Evolutionary conservation across 2,888 invertebrate species (phyloP).

Genomic region (Protophormia terraenovae): DNA sequence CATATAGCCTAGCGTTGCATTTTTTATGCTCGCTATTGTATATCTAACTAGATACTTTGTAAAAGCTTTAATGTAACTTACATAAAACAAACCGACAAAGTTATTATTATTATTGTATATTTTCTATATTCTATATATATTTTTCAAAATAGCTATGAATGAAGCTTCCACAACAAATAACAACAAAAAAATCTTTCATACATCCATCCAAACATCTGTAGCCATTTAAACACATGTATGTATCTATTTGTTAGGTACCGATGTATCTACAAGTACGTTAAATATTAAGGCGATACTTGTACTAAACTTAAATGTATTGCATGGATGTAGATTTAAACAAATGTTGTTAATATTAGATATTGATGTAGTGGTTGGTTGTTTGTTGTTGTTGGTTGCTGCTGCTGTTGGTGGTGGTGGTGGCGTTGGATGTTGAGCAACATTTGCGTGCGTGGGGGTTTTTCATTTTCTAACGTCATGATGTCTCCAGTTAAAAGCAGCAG

Average conservation of each 20-base stretch:
- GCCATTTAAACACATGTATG: not conserved
- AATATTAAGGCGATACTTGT: not conserved
- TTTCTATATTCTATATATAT: not conserved
- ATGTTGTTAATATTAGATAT: no score
- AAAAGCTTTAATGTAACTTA: not conserved
- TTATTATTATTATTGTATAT: conserved; percentile 10
- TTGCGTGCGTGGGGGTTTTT: conserved; percentile 65
- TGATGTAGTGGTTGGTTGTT: no score
- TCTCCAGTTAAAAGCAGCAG: conserved; percentile 53
- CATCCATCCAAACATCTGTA: not conserved
- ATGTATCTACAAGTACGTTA: not conserved
- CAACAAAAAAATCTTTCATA: not conserved
- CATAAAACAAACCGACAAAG: conserved; percentile 23
- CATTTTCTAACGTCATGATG: conserved; percentile 60
- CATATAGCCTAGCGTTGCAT: no score
- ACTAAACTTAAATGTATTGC: not conserved
- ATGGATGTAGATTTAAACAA: conserved; percentile 22
- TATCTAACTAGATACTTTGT: not conserved
- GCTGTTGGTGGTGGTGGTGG: conserved; percentile 2
- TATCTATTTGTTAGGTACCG: not conserved
- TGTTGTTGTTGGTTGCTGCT: not conserved
- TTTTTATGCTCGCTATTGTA: no score
- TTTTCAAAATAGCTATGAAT: not conserved
- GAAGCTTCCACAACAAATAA: conserved; percentile 28
- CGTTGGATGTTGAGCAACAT: conserved; percentile 54